These are phyloP conservation scores for Sphaeridia pumilis DNA, from an alignment of 2,888 invertebrate genomes.

Conservation along the genomic window DNA sequence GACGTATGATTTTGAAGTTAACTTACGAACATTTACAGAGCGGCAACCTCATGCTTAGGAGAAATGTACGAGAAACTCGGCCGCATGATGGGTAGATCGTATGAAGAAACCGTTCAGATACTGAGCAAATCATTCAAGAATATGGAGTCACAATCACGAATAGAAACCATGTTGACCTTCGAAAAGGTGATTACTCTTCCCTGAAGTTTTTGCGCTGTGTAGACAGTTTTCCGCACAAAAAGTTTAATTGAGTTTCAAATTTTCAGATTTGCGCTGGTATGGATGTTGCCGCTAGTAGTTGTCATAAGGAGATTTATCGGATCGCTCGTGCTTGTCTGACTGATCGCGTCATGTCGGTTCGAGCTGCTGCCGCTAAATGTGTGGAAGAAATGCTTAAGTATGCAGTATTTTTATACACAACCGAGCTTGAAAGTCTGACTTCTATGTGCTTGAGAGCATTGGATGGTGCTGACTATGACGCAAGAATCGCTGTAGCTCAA, in stretches of 20 bases:
- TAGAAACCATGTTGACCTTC: slow-evolving; percentile 93
- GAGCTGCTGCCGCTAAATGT: slow-evolving; percentile 73
- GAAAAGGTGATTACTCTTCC: slow-evolving; percentile 60
- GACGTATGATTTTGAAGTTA: neutral
- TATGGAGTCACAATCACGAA: slow-evolving; percentile 88
- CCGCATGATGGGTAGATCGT: slow-evolving; percentile 96
- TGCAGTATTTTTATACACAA: slow-evolving; percentile 44
- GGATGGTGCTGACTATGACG: slow-evolving; percentile 85
- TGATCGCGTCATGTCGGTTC: slow-evolving; percentile 83
- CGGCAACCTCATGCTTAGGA: slow-evolving; percentile 89
- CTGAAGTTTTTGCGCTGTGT: neutral
- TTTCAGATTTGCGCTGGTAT: slow-evolving; percentile 74
- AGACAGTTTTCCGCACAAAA: neutral
- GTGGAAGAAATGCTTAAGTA: slow-evolving; percentile 31
- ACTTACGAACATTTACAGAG: slow-evolving; percentile 48
- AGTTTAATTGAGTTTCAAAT: neutral
- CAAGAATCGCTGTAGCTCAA: slow-evolving; percentile 80
- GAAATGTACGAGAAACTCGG: slow-evolving; percentile 97
- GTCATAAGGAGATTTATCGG: slow-evolving; percentile 81
- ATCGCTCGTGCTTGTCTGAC: slow-evolving; percentile 75
- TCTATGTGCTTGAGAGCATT: slow-evolving; percentile 84
- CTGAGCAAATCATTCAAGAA: slow-evolving; percentile 79
- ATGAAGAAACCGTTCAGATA: slow-evolving; percentile 93
- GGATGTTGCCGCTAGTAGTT: slow-evolving; percentile 78
- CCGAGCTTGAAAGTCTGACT: slow-evolving; percentile 81